phyloP scores from a whole-genome alignment of 2,113 vertebrate species.

The Lathamus discolor region DNA sequence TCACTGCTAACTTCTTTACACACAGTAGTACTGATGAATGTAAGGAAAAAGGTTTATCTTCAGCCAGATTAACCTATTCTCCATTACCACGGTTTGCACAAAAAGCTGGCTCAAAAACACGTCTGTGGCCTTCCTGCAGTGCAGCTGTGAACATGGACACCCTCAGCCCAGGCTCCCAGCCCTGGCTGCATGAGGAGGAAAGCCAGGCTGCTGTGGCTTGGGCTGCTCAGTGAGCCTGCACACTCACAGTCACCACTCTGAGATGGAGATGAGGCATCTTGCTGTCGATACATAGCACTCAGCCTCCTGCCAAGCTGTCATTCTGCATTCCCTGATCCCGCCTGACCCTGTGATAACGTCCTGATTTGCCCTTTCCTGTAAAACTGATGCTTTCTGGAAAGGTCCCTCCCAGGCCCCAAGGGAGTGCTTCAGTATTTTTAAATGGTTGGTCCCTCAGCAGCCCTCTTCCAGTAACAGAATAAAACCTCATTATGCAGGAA shows the following conservation, averaged over 20 bases:
- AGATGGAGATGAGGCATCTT: neutral
- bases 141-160: neutral
- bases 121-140: neutral
- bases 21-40: neutral
- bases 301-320: neutral
- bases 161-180: fast-evolving
- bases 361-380: neutral
- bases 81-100: neutral
- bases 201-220: fast-evolving
- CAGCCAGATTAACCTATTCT: neutral
- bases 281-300: neutral
- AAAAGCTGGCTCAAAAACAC: neutral
- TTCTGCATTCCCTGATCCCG: neutral
- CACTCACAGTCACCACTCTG: neutral
- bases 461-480: neutral
- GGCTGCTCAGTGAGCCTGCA: neutral
- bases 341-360: fast-evolving
- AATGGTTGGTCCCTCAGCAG: neutral
- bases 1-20: neutral
- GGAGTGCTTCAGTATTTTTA: neutral
- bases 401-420: neutral
- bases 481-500: neutral
- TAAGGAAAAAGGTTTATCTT: neutral
- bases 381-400: neutral
- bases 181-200: neutral